Evolutionary conservation across 2,888 invertebrate species (phyloP).

Genomic region (Chesias legatella): DNA sequence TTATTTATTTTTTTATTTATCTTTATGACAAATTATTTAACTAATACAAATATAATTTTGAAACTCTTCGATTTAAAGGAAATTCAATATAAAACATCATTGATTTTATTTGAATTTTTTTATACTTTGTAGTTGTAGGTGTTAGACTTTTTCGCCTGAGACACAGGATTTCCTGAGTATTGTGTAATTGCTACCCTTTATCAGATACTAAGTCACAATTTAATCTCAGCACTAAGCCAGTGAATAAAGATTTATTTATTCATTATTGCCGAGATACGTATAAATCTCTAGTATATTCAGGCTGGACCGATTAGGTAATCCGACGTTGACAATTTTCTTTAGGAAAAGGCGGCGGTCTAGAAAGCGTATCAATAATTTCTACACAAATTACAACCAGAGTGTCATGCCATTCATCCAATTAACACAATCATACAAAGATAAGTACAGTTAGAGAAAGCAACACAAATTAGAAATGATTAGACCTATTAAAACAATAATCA

Average conservation of each 20-base stretch:
- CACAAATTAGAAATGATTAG: constrained; percentile 17
- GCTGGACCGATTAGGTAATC: constrained; percentile 16
- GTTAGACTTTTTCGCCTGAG: too few species aligned
- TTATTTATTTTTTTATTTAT: too few species aligned
- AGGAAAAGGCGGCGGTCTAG: constrained; percentile 28
- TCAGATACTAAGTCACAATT: too few species aligned
- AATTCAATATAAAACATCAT: too few species aligned
- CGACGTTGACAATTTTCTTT: constrained; percentile 28
- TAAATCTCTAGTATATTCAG: constrained; percentile 2
- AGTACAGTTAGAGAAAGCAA: constrained; percentile 26
- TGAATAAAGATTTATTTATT: too few species aligned
- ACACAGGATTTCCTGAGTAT: too few species aligned
- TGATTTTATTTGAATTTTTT: too few species aligned
- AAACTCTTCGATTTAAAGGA: too few species aligned
- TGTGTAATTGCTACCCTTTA: too few species aligned
- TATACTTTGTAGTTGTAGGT: too few species aligned
- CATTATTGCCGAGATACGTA: constrained; percentile 6
- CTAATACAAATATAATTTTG: too few species aligned
- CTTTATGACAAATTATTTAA: background rate
- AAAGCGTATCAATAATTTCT: constrained; percentile 33
- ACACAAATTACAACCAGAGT: constrained; percentile 27
- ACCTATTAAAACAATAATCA: constrained; percentile 15
- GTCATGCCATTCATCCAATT: constrained; percentile 27
- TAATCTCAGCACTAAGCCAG: too few species aligned
- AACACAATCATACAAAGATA: constrained; percentile 23